Conservation (phyloP, 1,140 invertebrate genomes). For the Nomia melanderi region DNA sequence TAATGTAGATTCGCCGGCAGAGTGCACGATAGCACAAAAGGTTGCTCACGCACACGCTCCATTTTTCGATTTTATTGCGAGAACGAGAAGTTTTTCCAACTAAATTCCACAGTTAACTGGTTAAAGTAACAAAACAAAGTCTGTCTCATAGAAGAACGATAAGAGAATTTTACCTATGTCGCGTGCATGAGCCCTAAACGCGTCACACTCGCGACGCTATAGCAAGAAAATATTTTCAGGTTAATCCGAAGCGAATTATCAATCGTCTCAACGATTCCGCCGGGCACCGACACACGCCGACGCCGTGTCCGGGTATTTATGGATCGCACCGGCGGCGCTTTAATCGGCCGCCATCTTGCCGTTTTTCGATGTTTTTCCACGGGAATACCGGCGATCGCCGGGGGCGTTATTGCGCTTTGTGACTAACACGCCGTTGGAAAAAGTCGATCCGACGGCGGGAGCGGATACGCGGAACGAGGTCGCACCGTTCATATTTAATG, state of each 20-base stretch:
- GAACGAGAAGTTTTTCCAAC: no score
- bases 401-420: slow-evolving; percentile 36
- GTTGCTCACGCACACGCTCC: no score
- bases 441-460: slow-evolving; percentile 22
- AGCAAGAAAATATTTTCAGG: slow-evolving; percentile 13
- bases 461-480: slow-evolving; percentile 45
- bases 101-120: no score
- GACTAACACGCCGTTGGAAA: slow-evolving; percentile 47
- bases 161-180: no score
- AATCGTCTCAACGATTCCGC: background rate
- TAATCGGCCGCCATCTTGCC: background rate
- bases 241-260: slow-evolving; percentile 15
- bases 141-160: no score
- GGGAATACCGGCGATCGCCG: slow-evolving; percentile 34
- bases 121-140: no score
- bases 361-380: slow-evolving; percentile 1
- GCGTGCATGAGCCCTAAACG: no score
- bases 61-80: no score
- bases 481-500: slow-evolving; percentile 63
- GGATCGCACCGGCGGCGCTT: slow-evolving; percentile 31
- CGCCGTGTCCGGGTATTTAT: slow-evolving; percentile 21
- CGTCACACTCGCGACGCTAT: no score
- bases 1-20: slow-evolving; percentile 23
- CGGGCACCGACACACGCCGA: slow-evolving; percentile 3
- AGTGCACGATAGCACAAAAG: slow-evolving; percentile 50